Conservation (phyloP, 2,888 invertebrate species). For the Chrysodeixis includens region DNA sequence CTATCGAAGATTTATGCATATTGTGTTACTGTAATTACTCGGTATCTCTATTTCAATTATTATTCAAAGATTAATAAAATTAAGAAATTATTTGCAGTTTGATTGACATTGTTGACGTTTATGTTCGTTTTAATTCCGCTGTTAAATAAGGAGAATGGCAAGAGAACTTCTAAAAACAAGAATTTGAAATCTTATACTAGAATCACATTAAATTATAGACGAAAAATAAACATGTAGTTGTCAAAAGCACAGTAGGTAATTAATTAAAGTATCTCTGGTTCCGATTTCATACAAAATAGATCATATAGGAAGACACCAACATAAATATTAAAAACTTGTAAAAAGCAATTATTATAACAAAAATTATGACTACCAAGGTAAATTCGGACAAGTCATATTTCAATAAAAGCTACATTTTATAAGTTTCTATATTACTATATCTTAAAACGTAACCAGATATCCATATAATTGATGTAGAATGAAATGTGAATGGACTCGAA, state of each 20-base stretch:
- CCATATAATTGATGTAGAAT: slow-evolving; percentile 4
- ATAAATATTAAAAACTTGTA: background rate
- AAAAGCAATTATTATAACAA: background rate
- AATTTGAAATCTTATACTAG: no score
- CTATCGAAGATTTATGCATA: slow-evolving; percentile 28
- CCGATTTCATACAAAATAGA: background rate
- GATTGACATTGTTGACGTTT: no score
- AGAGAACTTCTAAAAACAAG: no score
- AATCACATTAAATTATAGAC: no score
- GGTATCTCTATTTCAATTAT: background rate
- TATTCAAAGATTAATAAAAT: background rate
- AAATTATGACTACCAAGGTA: background rate
- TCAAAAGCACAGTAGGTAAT: background rate
- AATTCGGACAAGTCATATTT: background rate
- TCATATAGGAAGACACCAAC: background rate
- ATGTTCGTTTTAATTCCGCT: no score
- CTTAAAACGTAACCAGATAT: slow-evolving; percentile 24
- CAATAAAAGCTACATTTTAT: background rate
- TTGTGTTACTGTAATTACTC: slow-evolving; percentile 15
- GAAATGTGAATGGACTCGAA: slow-evolving; percentile 22
- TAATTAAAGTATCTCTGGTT: background rate
- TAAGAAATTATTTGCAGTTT: background rate
- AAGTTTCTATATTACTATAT: slow-evolving; percentile 1
- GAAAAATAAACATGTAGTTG: background rate
- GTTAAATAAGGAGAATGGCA: no score